Percentiles rank a stretch among this genome's conserved stretches.
Conservation (phyloP, 2,888 invertebrate genomes). For the Trichacis sp. region DNA sequence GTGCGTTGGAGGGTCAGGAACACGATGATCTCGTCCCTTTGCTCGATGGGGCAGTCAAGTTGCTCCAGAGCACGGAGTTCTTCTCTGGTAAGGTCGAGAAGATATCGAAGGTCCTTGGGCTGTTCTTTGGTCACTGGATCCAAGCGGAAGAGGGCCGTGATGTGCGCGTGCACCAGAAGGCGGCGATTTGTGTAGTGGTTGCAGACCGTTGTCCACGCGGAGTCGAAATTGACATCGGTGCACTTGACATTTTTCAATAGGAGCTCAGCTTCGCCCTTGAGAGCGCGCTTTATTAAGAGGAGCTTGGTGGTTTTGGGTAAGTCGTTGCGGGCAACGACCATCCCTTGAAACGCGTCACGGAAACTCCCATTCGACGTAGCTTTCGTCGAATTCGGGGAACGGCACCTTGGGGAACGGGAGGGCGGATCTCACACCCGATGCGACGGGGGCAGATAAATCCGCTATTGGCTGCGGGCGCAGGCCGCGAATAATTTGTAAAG, state of each 20-base stretch:
- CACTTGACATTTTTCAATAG: neutral
- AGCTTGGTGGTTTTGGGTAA: neutral
- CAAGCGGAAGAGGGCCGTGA: neutral
- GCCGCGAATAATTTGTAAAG: too few relatives aligned
- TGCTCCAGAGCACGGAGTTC: neutral
- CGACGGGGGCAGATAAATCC: too few relatives aligned
- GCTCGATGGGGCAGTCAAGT: neutral
- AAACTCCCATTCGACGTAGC: too few relatives aligned
- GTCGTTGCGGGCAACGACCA: too few relatives aligned
- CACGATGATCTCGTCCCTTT: neutral
- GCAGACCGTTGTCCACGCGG: neutral
- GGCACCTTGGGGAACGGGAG: too few relatives aligned
- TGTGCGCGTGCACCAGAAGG: neutral
- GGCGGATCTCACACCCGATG: too few relatives aligned
- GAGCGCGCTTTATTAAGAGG: neutral
- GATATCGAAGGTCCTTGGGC: neutral
- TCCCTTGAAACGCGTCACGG: too few relatives aligned
- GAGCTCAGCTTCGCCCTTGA: neutral
- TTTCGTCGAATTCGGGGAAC: too few relatives aligned
- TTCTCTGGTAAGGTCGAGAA: neutral
- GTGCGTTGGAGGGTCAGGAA: neutral
- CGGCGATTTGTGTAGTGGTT: neutral
- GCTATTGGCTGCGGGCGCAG: too few relatives aligned
- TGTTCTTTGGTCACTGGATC: neutral
- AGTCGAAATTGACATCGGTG: neutral